phyloP scores from a whole-genome alignment of 2,797 vertebrate genomes.

The Acipenser oxyrinchus region DNA sequence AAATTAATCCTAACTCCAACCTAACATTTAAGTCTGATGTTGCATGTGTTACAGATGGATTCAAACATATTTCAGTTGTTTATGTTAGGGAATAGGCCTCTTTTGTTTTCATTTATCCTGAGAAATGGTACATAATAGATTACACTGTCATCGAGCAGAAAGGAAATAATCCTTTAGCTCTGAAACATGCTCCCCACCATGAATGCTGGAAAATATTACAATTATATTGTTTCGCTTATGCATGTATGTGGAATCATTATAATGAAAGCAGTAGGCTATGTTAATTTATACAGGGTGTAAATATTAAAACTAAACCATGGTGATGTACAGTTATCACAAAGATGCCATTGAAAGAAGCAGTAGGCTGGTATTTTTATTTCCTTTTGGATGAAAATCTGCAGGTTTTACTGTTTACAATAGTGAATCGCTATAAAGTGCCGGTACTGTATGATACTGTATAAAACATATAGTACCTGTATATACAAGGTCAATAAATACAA shows the following conservation, averaged over 20 bases:
- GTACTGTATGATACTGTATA: no score
- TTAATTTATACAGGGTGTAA: background rate
- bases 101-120: conserved; percentile 29
- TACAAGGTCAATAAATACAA: no score
- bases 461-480: no score
- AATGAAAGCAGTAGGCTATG: background rate
- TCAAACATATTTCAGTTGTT: background rate
- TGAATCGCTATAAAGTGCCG: no score
- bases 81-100: conserved; percentile 13
- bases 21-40: background rate
- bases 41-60: background rate
- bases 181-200: conserved; percentile 27
- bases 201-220: conserved; percentile 1
- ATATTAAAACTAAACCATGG: background rate
- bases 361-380: no score
- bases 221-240: background rate
- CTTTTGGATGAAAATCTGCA: no score
- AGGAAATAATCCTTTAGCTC: conserved; percentile 13
- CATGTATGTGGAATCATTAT: no score
- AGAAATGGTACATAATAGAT: conserved; percentile 31
- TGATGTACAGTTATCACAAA: background rate
- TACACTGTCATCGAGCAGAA: conserved; percentile 33
- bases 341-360: no score
- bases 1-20: background rate
- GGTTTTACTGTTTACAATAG: no score